Conservation (phyloP, 2,797 vertebrate species). For the Spatula clypeata region DNA sequence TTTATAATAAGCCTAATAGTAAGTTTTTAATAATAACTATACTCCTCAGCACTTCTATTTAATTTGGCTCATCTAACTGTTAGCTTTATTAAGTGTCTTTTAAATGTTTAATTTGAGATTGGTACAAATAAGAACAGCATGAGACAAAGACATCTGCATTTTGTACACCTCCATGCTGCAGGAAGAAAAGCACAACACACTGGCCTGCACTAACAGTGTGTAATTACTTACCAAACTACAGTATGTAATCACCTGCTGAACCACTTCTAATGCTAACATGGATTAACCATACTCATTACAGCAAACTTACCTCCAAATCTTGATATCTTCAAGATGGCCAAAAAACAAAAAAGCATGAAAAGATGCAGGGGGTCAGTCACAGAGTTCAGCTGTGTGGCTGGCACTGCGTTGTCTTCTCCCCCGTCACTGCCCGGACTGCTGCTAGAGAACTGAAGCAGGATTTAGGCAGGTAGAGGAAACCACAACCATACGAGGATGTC, state of each 20-base stretch:
- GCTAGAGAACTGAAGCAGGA: not conserved
- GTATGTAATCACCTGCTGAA: not conserved
- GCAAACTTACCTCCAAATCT: not conserved
- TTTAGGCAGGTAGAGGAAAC: not conserved
- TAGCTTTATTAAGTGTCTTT: conserved; percentile 44
- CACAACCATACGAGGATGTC: rapidly evolving
- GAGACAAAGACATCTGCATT: not conserved
- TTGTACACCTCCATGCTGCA: not conserved
- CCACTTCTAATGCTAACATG: not conserved
- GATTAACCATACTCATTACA: not conserved
- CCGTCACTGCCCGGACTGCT: not conserved
- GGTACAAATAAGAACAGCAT: not conserved
- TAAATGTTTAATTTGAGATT: conserved; percentile 20
- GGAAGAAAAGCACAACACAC: not conserved
- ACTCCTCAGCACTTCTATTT: conserved; percentile 4
- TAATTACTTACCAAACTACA: conserved; percentile 38
- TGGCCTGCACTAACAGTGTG: not conserved
- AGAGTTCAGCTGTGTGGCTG: not conserved
- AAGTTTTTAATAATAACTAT: not conserved
- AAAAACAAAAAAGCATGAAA: not conserved
- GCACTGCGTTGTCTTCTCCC: not conserved
- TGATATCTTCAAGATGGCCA: not conserved
- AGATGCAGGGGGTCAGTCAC: not conserved
- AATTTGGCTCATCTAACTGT: not conserved
- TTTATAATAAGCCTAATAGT: not conserved